Evolutionary conservation across 2,113 vertebrate species (phyloP).

Genomic region (Lampris incognitus): DNA sequence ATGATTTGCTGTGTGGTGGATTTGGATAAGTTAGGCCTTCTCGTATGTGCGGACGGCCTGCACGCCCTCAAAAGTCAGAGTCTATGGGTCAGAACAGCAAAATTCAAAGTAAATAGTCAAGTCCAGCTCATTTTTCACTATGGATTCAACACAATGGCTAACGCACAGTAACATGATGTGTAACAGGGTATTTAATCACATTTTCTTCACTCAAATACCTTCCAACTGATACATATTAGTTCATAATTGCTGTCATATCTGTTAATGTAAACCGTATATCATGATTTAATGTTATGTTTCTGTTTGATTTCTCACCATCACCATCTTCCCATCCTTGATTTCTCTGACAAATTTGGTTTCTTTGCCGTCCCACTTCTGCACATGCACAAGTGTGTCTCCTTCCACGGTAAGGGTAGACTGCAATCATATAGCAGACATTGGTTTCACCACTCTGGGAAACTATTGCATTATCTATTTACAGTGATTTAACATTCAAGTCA

Average conservation of each 20-base stretch:
- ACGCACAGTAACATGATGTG: too few relatives aligned
- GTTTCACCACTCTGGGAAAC: not conserved
- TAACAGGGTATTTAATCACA: too few relatives aligned
- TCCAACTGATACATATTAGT: too few relatives aligned
- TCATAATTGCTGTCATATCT: too few relatives aligned
- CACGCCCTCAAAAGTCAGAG: slow-evolving; percentile 89
- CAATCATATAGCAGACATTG: slow-evolving; percentile 13
- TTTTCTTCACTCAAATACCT: too few relatives aligned
- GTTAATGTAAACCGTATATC: too few relatives aligned
- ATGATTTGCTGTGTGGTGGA: slow-evolving; percentile 26
- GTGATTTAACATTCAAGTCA: too few relatives aligned
- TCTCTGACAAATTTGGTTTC: slow-evolving; percentile 94
- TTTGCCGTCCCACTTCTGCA: slow-evolving; percentile 97
- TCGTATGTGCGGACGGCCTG: slow-evolving; percentile 94
- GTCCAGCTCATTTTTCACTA: not conserved
- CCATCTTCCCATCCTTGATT: slow-evolving; percentile 94
- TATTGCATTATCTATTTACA: not conserved
- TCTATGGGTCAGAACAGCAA: slow-evolving; percentile 81
- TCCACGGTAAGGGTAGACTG: slow-evolving; percentile 93
- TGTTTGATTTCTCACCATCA: slow-evolving; percentile 87
- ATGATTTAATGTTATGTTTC: not conserved
- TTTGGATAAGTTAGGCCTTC: slow-evolving; percentile 85
- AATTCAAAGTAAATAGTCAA: not conserved
- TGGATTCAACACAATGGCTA: too few relatives aligned
- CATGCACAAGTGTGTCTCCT: slow-evolving; percentile 90